These are phyloP conservation scores for Microcebus murinus DNA, from an alignment of 2,113 vertebrate genomes.

Conservation along the genomic window DNA sequence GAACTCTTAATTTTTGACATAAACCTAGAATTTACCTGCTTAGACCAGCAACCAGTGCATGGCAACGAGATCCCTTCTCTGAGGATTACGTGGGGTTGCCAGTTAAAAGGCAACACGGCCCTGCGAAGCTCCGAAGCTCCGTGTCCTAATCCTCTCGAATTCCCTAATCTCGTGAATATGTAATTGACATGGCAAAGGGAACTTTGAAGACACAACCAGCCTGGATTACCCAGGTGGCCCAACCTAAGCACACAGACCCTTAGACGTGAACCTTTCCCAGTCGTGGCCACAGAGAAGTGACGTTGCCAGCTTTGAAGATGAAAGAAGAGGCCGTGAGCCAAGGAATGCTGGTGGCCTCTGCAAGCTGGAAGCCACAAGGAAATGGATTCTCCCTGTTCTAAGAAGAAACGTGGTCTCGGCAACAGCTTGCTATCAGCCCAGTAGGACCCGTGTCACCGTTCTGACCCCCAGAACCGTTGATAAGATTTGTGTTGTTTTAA, in stretches of 20 bases:
- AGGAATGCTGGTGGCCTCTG: neutral
- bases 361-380: too few relatives aligned
- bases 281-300: neutral
- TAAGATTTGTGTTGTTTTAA: neutral
- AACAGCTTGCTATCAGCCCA: neutral
- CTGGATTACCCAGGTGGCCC: neutral
- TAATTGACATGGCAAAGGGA: neutral
- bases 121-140: too few relatives aligned
- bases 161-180: neutral
- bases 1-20: neutral
- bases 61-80: neutral
- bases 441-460: neutral
- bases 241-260: neutral
- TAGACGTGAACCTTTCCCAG: neutral
- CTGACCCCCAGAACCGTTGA: neutral
- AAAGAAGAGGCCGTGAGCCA: neutral
- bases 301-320: neutral
- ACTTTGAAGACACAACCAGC: neutral
- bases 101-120: neutral
- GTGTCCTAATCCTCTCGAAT: neutral
- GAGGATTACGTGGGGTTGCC: neutral
- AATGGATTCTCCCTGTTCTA: neutral
- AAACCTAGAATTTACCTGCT: neutral
- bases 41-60: rapidly evolving
- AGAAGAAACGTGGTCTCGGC: neutral